phyloP scores from a whole-genome alignment of 1,140 invertebrate species.

The Drosophila parabipectinata region DNA sequence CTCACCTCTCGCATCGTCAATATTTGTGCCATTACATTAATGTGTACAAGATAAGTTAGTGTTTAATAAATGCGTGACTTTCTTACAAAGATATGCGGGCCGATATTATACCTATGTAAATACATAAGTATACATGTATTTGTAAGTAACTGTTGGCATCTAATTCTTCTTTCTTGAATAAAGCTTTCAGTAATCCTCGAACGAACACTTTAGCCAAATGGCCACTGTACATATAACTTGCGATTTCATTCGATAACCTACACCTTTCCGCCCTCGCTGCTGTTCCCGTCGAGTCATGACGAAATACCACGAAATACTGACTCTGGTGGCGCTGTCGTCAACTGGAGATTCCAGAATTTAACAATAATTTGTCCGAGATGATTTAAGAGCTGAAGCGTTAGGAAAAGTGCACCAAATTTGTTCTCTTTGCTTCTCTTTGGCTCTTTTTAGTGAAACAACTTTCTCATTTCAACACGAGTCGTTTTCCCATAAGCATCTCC shows the following conservation, averaged over 20 bases:
- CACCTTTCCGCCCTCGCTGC: slow-evolving; percentile 17
- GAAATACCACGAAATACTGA: slow-evolving; percentile 41
- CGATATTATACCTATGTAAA: not conserved
- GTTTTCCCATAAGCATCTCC: slow-evolving; percentile 1
- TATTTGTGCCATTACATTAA: slow-evolving; percentile 46
- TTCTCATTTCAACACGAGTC: slow-evolving; percentile 2
- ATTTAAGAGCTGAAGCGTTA: not conserved
- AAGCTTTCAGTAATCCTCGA: not conserved
- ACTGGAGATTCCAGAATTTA: slow-evolving; percentile 1
- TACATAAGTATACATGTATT: not conserved
- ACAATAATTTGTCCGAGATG: not conserved
- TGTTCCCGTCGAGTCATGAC: slow-evolving; percentile 47
- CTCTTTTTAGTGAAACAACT: slow-evolving; percentile 10
- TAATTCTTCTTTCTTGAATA: not conserved
- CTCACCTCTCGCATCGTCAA: slow-evolving; percentile 44
- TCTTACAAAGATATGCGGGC: not conserved
- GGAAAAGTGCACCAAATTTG: not conserved
- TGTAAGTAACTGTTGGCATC: not conserved
- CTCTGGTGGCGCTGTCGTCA: not conserved
- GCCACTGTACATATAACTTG: not conserved
- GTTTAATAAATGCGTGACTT: not conserved
- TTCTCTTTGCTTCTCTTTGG: slow-evolving; percentile 10
- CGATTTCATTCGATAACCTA: not conserved
- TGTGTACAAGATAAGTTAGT: not conserved
- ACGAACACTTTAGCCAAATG: not conserved